phyloP scores from a whole-genome alignment of 2,797 vertebrate species.

The Hafferia zeledoni region DNA sequence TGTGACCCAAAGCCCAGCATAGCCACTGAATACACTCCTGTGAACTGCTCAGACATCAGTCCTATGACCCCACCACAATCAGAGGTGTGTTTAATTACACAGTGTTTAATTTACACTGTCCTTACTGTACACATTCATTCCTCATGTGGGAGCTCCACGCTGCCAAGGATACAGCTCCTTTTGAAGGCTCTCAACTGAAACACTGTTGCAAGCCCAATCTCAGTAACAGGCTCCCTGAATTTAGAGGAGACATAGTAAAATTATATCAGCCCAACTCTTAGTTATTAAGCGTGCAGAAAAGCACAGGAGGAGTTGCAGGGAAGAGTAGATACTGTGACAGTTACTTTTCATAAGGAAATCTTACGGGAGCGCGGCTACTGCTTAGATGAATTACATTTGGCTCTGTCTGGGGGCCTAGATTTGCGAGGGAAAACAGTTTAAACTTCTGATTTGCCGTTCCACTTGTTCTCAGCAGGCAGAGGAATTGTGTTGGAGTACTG shows the following conservation, averaged over 20 bases:
- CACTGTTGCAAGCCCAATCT: neutral
- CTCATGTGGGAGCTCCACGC: rapidly evolving
- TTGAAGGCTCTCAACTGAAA: neutral
- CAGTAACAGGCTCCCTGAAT: neutral
- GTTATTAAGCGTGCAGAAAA: neutral
- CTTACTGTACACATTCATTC: rapidly evolving
- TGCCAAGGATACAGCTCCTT: rapidly evolving
- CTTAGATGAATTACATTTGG: neutral
- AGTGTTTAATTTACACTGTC: neutral
- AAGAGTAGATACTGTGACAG: neutral
- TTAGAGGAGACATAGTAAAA: neutral
- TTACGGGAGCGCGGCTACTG: neutral
- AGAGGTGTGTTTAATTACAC: neutral
- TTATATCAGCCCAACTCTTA: neutral
- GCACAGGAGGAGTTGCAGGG: neutral
- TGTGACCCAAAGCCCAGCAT: neutral
- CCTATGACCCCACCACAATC: rapidly evolving
- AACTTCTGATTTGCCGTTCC: neutral
- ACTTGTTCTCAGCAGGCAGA: neutral
- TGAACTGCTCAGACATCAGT: neutral
- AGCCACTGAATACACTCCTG: neutral
- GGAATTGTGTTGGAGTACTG: neutral
- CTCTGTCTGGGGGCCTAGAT: neutral
- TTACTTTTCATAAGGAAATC: neutral
- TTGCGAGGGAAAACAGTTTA: constrained; percentile 20